These are phyloP conservation scores for Miltochrista miniata DNA, from an alignment of 2,888 invertebrate genomes.

Conservation along the genomic window DNA sequence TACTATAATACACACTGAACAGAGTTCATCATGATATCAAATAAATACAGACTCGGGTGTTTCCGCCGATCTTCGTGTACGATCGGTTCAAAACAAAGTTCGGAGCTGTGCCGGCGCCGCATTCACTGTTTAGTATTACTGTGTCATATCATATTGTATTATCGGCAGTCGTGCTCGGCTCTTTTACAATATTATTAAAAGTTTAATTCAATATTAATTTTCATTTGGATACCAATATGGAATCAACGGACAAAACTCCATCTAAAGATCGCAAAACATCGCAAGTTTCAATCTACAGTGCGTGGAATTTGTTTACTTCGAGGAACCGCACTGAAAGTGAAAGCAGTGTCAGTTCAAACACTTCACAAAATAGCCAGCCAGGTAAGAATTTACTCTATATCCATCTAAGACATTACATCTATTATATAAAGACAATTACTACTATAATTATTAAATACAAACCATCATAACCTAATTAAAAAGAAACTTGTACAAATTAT, in stretches of 20 bases:
- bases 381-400: slow-evolving; percentile 44
- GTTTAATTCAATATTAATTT: background rate
- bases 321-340: slow-evolving; percentile 74
- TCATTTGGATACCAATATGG: slow-evolving; percentile 46
- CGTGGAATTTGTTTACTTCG: slow-evolving; percentile 70
- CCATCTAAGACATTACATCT: slow-evolving; percentile 2
- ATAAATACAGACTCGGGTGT: slow-evolving; percentile 61
- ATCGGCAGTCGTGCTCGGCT: slow-evolving; percentile 55
- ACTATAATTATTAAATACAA: background rate
- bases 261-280: slow-evolving; percentile 52
- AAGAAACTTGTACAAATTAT: too few relatives aligned
- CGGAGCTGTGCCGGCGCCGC: slow-evolving; percentile 31
- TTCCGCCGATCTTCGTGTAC: slow-evolving; percentile 61
- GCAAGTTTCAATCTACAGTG: slow-evolving; percentile 57
- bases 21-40: slow-evolving; percentile 51
- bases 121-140: slow-evolving; percentile 47
- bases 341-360: slow-evolving; percentile 64
- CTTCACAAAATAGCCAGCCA: slow-evolving; percentile 55
- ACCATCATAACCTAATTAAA: background rate
- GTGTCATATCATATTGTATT: slow-evolving; percentile 63
- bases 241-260: slow-evolving; percentile 59
- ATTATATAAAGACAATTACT: background rate
- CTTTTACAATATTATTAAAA: slow-evolving; percentile 7
- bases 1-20: slow-evolving; percentile 40
- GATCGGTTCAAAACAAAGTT: slow-evolving; percentile 72